Base-by-base conservation (phyloP, 2,888 invertebrate genomes). In the Bellardia bayeri region DNA sequence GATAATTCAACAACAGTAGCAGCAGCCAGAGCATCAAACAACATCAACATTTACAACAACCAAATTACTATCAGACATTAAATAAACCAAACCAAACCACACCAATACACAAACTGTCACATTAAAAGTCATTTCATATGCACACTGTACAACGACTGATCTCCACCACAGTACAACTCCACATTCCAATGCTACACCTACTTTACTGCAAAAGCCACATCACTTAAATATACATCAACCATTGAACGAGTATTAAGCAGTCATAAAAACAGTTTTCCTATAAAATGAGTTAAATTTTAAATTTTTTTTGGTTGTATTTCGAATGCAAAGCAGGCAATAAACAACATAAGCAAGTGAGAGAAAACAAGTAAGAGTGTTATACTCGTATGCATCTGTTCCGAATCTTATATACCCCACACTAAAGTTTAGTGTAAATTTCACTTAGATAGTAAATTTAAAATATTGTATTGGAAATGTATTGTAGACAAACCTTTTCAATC, bases 91-190 rank as follows among this genome's bases (percentile, higher is more conserved):
- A 23, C 42, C 68, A 23, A 23, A 23, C 23, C 68, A 23, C 0
- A 23, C 23, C 23, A 54, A 23, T 30, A 66, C 64, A 78, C 16
- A 68, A 68, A 82, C 13, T 71, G 56, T 72, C 78, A 63, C 82
- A 72, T 85, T 85, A 66, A 85, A 76, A 71, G 76, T 76, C 75
- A 84, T 63, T 69, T 56, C 14, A 72, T 45, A 42, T 75, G 72
- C 64, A 45, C 42, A 42, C 56, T 51, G 7, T 75, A 51, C 16
- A 16, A 13, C 33, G 63, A 49, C 33, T 37, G 8, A 16, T 7
- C 7, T 11, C 3, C 16, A 2, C 37, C 6, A 6, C 33, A 61
- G 40, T 16, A 45, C 42, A 33, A 4, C 42, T 56, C 37, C 6
- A 3, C 33, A 33, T 5, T 33, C 33, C 5, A 33, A 0, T 71